Base-by-base conservation (phyloP, 2,113 vertebrate species). In the Platichthys flesus region DNA sequence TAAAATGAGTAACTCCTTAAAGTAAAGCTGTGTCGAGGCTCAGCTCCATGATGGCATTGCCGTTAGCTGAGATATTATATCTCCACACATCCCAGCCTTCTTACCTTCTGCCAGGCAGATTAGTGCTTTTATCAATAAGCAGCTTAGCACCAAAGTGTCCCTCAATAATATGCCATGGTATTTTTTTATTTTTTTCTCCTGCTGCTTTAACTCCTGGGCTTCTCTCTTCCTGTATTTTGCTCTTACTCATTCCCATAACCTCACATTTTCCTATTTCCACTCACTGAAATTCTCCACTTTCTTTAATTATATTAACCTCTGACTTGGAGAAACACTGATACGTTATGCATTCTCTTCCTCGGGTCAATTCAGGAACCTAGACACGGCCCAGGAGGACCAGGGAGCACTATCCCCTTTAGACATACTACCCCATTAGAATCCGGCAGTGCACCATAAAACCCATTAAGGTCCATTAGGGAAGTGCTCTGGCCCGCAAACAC, bases 51-150 rank as follows among this genome's bases (percentile, higher is more conserved):
- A 92, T 91, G 92, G 88, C 88, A 84, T 92, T 92, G 91, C 91
- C 87, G 93, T 93, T 89, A 91, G 93, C 93, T 86, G 74, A 90
- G 88, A 94, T 94, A 94, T 91, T 92, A 94, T 94, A 94, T 94
- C 92, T 79, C 86, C 87, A 87, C 88, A 90, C 90, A 92, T 88
- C 80, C 89, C 88, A 89, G 84, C 89, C 91, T 93, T 88, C 89
- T 94, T 94, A 94, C 94, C 92, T 93, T 94, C 93, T 93, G 89
- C 91, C 92, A 91, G 90, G 88, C 93, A 94, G 94, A 94, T 95
- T 94, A 95, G 92, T 92, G 93, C 93, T 94, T 94, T 94, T 94
- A 94, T 94, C 94, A 93, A 93, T 95, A 94, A 95, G 93, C 93
- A 93, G 93, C 94, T 94, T 94, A 94, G 89, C 86, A 90, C 91